Percentiles rank a stretch among this genome's conserved stretches.
phyloP scores from a whole-genome alignment of 2,888 invertebrate species.

The Marasmarcha lunaedactyla region DNA sequence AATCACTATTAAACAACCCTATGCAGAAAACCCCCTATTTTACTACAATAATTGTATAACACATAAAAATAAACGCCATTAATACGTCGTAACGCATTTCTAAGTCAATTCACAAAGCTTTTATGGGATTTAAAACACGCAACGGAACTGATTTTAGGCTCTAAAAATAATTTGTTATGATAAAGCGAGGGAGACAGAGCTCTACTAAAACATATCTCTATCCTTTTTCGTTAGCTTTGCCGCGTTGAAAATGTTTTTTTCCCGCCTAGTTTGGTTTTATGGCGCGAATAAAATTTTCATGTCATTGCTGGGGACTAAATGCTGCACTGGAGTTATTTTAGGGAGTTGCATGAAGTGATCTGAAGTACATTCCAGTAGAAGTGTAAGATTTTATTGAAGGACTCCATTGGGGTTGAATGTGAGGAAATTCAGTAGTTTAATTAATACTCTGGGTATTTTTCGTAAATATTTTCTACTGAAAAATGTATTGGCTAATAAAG shows the following conservation, averaged over 20 bases:
- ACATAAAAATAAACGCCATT: too few relatives aligned
- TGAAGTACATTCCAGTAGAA: too few relatives aligned
- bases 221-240: conserved; percentile 16
- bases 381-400: too few relatives aligned
- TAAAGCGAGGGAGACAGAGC: not conserved
- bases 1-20: too few relatives aligned
- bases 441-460: too few relatives aligned
- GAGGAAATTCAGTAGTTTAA: too few relatives aligned
- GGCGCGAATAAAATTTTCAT: conserved; percentile 22
- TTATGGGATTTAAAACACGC: conserved; percentile 7
- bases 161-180: not conserved
- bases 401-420: too few relatives aligned
- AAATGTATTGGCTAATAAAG: too few relatives aligned
- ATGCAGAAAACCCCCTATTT: too few relatives aligned
- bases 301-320: conserved; percentile 15
- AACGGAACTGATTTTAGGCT: conserved; percentile 9
- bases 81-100: conserved; percentile 1
- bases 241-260: conserved; percentile 20
- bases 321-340: conserved; percentile 3
- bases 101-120: conserved; percentile 12
- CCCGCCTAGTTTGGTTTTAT: conserved; percentile 17
- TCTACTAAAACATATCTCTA: not conserved
- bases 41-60: too few relatives aligned
- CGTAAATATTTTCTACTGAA: too few relatives aligned
- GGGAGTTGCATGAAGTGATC: too few relatives aligned